These are phyloP conservation scores for Nycticryphes semicollaris DNA, from an alignment of 2,113 vertebrate species.

Conservation along the genomic window DNA sequence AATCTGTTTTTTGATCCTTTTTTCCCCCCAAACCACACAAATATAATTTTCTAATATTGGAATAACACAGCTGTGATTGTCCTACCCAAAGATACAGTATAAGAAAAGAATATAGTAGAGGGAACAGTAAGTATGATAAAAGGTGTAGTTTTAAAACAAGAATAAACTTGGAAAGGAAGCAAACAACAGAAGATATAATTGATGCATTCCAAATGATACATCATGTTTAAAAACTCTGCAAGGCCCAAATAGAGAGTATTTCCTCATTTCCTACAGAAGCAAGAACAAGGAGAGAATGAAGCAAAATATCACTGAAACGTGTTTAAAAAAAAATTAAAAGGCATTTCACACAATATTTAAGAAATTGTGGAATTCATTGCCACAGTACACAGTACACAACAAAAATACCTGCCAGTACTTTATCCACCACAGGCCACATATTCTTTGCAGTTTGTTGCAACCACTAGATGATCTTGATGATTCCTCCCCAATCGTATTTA, in stretches of 20 bases:
- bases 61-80: background rate
- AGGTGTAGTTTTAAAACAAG: background rate
- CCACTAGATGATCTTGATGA: background rate
- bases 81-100: background rate
- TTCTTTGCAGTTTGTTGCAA: background rate
- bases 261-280: background rate
- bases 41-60: background rate
- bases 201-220: background rate
- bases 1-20: background rate
- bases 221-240: background rate
- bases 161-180: background rate
- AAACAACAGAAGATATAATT: fast-evolving
- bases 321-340: background rate
- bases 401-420: background rate
- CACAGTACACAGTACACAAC: background rate
- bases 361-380: background rate
- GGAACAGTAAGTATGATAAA: background rate
- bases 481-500: background rate
- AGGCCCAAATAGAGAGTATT: background rate
- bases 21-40: background rate
- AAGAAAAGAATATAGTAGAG: background rate
- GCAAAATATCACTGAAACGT: background rate
- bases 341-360: background rate
- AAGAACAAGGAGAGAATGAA: background rate
- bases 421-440: background rate